These are phyloP conservation scores for Sarotherodon lohbergeri DNA, from an alignment of 2,113 vertebrate genomes.

Conservation along the genomic window DNA sequence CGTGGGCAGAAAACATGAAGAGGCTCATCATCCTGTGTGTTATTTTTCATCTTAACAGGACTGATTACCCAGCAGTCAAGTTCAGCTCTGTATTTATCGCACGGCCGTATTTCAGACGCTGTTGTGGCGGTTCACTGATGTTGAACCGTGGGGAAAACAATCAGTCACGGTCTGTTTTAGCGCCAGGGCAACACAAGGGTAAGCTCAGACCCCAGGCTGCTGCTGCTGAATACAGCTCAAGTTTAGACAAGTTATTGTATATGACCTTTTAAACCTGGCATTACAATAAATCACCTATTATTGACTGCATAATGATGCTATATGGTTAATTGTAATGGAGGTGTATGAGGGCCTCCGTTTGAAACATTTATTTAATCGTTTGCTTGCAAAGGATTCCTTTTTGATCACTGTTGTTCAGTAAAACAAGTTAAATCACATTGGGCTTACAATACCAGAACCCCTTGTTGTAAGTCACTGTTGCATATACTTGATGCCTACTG, in stretches of 20 bases:
- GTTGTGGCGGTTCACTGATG: slow-evolving; percentile 14
- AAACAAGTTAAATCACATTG: background rate
- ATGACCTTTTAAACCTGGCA: background rate
- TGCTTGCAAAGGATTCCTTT: background rate
- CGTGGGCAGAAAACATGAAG: background rate
- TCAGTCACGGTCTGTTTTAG: slow-evolving; percentile 27
- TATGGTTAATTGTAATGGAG: background rate
- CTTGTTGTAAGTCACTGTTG: slow-evolving; percentile 15
- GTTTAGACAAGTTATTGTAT: slow-evolving; percentile 9
- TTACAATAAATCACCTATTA: background rate
- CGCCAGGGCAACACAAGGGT: slow-evolving; percentile 20
- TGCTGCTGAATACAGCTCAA: background rate
- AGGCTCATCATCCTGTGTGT: background rate
- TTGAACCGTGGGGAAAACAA: slow-evolving; percentile 42
- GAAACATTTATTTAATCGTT: background rate
- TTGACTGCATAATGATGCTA: background rate
- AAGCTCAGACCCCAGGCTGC: background rate
- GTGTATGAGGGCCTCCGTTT: background rate
- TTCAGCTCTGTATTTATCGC: background rate
- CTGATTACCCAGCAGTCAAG: background rate
- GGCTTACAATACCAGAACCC: background rate
- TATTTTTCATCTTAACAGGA: background rate
- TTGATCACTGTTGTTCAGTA: background rate
- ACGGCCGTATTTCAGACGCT: slow-evolving; percentile 1
- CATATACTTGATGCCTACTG: background rate